phyloP scores from a whole-genome alignment of 2,113 vertebrate genomes.

The Rhinogobius similis region DNA sequence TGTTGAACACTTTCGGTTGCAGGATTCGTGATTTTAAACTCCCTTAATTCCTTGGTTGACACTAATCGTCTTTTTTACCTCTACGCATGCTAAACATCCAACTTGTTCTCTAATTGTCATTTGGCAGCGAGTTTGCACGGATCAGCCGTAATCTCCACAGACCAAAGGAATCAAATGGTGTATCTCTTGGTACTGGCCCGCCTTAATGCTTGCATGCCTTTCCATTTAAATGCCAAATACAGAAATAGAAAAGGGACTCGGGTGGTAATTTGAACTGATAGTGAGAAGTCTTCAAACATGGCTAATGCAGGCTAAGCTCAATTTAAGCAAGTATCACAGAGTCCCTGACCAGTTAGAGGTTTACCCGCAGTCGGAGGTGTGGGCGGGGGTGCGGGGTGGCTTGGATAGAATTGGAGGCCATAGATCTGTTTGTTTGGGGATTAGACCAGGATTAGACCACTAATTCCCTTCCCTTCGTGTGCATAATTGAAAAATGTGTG shows the following conservation, averaged over 20 bases:
- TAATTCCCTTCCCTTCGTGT: conserved; percentile 68
- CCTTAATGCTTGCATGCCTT: conserved; percentile 6
- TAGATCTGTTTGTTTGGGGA: conserved; percentile 76
- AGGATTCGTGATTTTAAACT: neutral
- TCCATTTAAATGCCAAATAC: conserved; percentile 9
- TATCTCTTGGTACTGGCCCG: neutral
- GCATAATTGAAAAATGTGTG: conserved; percentile 75
- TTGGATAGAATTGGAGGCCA: conserved; percentile 59
- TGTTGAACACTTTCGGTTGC: neutral
- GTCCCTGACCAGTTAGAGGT: conserved; percentile 40
- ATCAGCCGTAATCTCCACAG: neutral
- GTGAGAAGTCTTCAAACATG: conserved; percentile 39
- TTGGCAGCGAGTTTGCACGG: neutral
- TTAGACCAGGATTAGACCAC: conserved; percentile 66
- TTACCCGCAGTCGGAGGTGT: conserved; percentile 35
- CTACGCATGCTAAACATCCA: neutral
- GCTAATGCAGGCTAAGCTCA: conserved; percentile 34
- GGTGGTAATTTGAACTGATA: conserved; percentile 23
- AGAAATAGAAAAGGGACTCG: conserved; percentile 16
- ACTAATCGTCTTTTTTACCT: neutral
- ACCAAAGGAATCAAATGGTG: conserved; percentile 9
- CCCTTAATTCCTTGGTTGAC: neutral
- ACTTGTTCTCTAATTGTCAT: conserved; percentile 3
- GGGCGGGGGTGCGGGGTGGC: conserved; percentile 28
- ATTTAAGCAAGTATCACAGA: conserved; percentile 48